phyloP scores from a whole-genome alignment of 1,140 invertebrate genomes.

The Orchesella cincta region DNA sequence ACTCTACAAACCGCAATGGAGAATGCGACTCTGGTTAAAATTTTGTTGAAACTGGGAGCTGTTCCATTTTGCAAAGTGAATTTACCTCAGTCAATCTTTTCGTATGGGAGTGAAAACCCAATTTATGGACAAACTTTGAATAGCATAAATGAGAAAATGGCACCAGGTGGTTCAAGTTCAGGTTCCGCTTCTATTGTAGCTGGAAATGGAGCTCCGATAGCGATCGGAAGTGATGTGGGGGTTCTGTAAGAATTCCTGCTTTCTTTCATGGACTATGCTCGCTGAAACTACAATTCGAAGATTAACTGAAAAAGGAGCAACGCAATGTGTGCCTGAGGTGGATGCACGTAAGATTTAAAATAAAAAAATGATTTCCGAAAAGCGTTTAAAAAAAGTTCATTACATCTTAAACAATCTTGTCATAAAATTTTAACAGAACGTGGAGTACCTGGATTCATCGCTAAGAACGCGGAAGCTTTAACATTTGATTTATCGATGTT shows the following conservation, averaged over 20 bases:
- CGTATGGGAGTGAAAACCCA: slow-evolving; percentile 58
- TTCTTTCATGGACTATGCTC: slow-evolving; percentile 64
- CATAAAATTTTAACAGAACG: slow-evolving; percentile 33
- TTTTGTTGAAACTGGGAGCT: slow-evolving; percentile 53
- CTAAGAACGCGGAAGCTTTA: slow-evolving; percentile 31
- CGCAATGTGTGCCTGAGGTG: neutral
- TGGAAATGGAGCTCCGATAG: slow-evolving; percentile 53
- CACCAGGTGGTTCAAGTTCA: slow-evolving; percentile 57
- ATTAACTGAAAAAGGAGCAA: slow-evolving; percentile 40
- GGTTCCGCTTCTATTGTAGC: slow-evolving; percentile 54
- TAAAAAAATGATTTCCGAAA: neutral
- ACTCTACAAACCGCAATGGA: slow-evolving; percentile 53
- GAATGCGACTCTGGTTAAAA: slow-evolving; percentile 54
- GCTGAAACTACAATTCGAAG: slow-evolving; percentile 53
- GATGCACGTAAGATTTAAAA: slow-evolving; percentile 6
- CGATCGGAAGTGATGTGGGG: slow-evolving; percentile 60
- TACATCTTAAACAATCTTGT: neutral
- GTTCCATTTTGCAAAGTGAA: slow-evolving; percentile 60
- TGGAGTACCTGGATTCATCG: slow-evolving; percentile 48
- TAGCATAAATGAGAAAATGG: slow-evolving; percentile 53
- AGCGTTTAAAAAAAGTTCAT: no score
- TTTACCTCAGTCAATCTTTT: slow-evolving; percentile 55
- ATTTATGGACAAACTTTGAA: slow-evolving; percentile 58
- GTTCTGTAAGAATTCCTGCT: slow-evolving; percentile 64
- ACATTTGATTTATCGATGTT: no score